Conservation (phyloP, 2,888 invertebrate genomes). For the Tetheella fluctuosa region DNA sequence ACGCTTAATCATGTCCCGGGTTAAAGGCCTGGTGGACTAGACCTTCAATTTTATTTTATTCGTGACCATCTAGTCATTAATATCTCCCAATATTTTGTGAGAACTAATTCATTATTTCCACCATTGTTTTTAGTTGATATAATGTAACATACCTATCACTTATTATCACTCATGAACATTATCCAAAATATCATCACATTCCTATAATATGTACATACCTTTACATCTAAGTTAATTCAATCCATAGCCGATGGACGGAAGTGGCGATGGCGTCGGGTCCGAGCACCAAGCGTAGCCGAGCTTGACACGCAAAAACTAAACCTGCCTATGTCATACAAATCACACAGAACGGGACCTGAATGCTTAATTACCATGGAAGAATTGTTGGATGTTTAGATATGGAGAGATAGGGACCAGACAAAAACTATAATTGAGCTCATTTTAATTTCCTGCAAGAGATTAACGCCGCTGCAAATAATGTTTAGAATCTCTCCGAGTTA, state of each 20-base stretch:
- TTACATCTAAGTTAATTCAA: constrained; percentile 9
- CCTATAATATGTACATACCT: neutral
- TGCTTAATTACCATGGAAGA: constrained; percentile 17
- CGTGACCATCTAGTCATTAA: too few species aligned
- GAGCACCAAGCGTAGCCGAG: constrained; percentile 17
- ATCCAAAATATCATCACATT: constrained; percentile 1
- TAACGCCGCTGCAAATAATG: neutral
- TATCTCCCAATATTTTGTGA: too few species aligned
- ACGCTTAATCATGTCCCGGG: too few species aligned
- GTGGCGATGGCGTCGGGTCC: neutral
- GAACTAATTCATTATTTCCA: too few species aligned
- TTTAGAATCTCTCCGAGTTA: too few species aligned
- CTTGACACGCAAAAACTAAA: constrained; percentile 21
- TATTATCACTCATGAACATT: neutral
- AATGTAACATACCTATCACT: neutral
- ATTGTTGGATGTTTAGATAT: constrained; percentile 27
- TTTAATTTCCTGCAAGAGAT: neutral
- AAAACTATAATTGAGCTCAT: neutral
- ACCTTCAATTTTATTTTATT: too few species aligned
- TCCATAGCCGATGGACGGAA: constrained; percentile 7
- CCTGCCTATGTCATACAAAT: constrained; percentile 28
- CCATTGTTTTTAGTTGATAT: too few species aligned
- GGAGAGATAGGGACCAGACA: constrained; percentile 11
- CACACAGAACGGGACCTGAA: constrained; percentile 31
- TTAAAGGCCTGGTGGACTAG: neutral